phyloP scores from a whole-genome alignment of 2,888 invertebrate species.

The Sarcophaga rosellei region DNA sequence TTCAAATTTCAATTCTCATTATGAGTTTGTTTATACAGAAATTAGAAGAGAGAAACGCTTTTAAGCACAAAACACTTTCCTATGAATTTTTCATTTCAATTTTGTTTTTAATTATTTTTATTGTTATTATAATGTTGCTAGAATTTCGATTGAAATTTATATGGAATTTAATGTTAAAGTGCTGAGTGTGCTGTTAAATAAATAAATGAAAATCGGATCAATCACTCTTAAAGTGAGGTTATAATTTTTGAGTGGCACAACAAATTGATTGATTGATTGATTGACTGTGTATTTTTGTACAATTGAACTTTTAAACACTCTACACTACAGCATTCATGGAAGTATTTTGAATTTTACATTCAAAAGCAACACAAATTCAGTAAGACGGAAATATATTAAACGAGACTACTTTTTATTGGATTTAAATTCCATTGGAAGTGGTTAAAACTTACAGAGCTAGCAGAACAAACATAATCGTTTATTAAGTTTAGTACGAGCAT shows the following conservation, averaged over 20 bases:
- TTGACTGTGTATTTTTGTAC: no score
- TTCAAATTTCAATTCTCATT: not conserved
- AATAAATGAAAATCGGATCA: slow-evolving; percentile 8
- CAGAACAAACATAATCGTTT: no score
- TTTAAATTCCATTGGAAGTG: no score
- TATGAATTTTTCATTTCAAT: not conserved
- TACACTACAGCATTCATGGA: no score
- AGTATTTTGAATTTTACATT: no score
- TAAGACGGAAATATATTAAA: no score
- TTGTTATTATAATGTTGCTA: not conserved
- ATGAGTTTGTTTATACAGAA: slow-evolving; percentile 17
- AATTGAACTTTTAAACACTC: not conserved
- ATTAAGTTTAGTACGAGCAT: no score
- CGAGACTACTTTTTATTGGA: no score
- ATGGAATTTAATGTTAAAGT: slow-evolving; percentile 7
- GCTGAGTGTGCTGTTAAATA: not conserved
- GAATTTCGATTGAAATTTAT: not conserved
- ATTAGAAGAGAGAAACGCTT: not conserved
- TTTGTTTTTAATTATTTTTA: not conserved
- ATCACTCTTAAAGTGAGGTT: slow-evolving; percentile 8
- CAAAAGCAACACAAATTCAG: no score
- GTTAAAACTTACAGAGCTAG: no score
- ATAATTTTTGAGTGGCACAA: not conserved
- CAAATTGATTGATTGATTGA: not conserved
- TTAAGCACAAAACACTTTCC: not conserved